Evolutionary conservation across 2,888 invertebrate genomes (phyloP).

Genomic region (Alloscopus bannaensis): DNA sequence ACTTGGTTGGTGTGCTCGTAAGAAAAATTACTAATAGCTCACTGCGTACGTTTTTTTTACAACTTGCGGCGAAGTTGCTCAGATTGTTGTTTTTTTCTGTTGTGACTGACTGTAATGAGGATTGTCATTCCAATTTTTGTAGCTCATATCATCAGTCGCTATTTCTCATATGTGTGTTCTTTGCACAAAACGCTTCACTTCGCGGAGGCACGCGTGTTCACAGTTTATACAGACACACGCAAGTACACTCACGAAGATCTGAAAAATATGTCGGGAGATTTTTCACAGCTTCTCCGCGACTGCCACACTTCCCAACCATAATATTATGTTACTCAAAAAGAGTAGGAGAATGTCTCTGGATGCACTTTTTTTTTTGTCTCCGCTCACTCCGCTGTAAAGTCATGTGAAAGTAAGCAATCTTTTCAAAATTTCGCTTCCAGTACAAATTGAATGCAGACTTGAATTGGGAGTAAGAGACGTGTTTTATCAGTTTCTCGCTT

Average conservation of each 20-base stretch:
- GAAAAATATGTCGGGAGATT: background rate
- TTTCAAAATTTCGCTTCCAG: too few relatives aligned
- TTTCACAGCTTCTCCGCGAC: background rate
- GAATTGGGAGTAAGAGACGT: too few relatives aligned
- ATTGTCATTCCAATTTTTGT: conserved; percentile 47
- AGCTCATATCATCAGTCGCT: conserved; percentile 3
- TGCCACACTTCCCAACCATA: too few relatives aligned
- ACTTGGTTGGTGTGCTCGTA: background rate
- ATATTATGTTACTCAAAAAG: too few relatives aligned
- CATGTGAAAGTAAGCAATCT: too few relatives aligned
- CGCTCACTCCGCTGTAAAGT: too few relatives aligned
- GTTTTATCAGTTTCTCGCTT: too few relatives aligned
- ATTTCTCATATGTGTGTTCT: background rate
- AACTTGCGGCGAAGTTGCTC: background rate
- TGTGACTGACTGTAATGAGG: conserved; percentile 52
- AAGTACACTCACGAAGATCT: background rate
- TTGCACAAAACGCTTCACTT: background rate
- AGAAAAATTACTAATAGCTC: conserved; percentile 16
- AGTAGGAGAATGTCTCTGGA: too few relatives aligned
- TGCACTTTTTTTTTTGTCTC: too few relatives aligned
- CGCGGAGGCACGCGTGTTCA: background rate
- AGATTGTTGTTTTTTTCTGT: conserved; percentile 23
- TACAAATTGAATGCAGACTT: too few relatives aligned
- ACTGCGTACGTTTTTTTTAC: background rate
- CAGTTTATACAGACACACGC: background rate